Evolutionary conservation across 1,140 invertebrate genomes (phyloP), one percentile per base, ranked within the genome.

Genomic region (Thalassaphorura encarpata): DNA sequence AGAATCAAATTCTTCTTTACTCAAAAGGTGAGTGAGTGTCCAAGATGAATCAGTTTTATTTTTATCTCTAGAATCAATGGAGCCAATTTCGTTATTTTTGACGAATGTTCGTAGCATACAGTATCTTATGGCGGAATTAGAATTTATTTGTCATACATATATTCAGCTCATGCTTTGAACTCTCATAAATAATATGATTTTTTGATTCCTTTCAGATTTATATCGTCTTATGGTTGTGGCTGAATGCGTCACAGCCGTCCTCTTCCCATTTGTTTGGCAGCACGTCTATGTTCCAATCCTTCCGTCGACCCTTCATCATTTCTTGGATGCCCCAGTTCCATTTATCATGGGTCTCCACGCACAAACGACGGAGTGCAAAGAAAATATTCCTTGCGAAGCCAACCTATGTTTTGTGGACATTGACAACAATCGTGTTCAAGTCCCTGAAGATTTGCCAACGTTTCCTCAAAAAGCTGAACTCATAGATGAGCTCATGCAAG

Each of bases 211-310:
- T 68, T 52, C 78, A 83, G 92, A 96, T 76, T 91, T 91, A 72
- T 87, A 95, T 73, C 84, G 86, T 67, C 74, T 99, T 58, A 99
- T 98, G 94, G 75, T 96, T 42, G 90, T 99, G 2, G 89, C 94
- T 16, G 97, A 99, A 74, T 87, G 89, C 64, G 82, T 99, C 45
- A 88, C 83, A 27, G 78, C 86, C 0, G 74, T 99, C 23, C 72
- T 97, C 3, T 90, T 96, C 69, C 96, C 97, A 0, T 99, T 98
- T 70, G 76, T 82, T 5, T 99, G 97, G 96, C 91, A 94, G 51
- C 93, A 99, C 72, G 94, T 98, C 0, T 99, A 99, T 73, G 96
- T 98, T 24, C 97, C 97, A 4, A 98, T 99, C 67, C 75, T 99
- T 59, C 96, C 96, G 1, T 84, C 91, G 21, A 90, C 91, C 18